These are phyloP conservation scores for Trialeurodes vaporariorum DNA, from an alignment of 1,140 invertebrate species.

Conservation along the genomic window DNA sequence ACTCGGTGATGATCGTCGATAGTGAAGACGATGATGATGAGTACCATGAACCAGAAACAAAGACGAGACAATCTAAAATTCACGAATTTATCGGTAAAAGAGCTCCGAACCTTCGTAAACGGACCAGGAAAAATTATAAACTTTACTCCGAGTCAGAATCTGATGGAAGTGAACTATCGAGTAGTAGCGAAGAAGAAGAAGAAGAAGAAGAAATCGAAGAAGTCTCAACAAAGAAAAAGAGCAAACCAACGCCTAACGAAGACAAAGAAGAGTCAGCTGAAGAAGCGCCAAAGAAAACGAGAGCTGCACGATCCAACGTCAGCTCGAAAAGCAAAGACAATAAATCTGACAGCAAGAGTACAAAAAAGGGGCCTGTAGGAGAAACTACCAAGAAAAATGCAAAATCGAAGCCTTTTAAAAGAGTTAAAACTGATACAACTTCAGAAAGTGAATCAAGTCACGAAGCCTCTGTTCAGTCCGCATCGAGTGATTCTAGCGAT, in stretches of 20 bases:
- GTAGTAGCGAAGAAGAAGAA: not conserved
- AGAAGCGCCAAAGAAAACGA: too few species aligned
- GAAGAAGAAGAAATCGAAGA: not conserved
- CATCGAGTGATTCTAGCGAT: not conserved
- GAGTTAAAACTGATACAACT: not conserved
- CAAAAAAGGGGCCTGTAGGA: not conserved
- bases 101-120: not conserved
- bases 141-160: not conserved
- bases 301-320: too few species aligned
- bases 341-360: not conserved
- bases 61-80: not conserved
- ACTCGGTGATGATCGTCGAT: not conserved
- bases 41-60: too few species aligned
- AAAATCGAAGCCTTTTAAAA: too few species aligned
- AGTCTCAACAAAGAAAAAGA: too few species aligned
- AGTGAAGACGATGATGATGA: not conserved
- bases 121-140: not conserved
- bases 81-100: not conserved
- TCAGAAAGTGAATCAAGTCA: slow-evolving; percentile 2
- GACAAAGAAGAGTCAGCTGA: not conserved
- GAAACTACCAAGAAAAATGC: not conserved
- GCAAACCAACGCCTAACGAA: not conserved
- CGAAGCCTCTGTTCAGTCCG: not conserved
- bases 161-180: not conserved
- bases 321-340: too few species aligned